A percentile compares a stretch with the other conserved stretches of the same genome.
These are phyloP conservation scores for Agonopterix arenella DNA, from an alignment of 2,888 invertebrate genomes.

Conservation along the genomic window DNA sequence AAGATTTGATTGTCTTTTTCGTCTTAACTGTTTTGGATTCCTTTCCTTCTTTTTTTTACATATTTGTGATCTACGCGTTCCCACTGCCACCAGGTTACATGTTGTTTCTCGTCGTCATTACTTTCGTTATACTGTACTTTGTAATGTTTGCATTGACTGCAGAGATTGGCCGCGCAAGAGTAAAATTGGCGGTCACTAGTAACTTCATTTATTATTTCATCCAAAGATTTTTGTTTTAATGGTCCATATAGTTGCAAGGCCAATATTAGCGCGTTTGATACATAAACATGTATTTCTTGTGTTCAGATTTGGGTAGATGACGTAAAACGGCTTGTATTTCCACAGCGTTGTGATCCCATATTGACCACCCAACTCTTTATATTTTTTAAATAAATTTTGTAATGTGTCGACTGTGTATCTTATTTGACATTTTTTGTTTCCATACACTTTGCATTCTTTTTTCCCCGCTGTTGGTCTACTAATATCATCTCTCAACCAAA, in stretches of 20 bases:
- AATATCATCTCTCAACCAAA: slow-evolving; percentile 5
- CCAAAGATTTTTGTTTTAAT: too few species aligned
- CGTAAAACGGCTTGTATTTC: slow-evolving; percentile 5
- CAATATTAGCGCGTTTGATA: too few species aligned
- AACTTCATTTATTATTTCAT: too few species aligned
- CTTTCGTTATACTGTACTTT: too few species aligned
- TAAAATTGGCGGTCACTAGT: too few species aligned
- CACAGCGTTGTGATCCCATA: background rate
- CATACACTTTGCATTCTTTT: slow-evolving; percentile 10
- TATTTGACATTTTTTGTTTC: slow-evolving; percentile 11
- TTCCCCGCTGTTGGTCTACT: slow-evolving; percentile 7
- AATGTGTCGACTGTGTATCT: slow-evolving; percentile 12
- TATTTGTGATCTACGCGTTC: slow-evolving; percentile 8
- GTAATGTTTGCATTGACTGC: too few species aligned
- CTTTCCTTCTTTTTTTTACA: background rate
- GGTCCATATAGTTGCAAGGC: too few species aligned
- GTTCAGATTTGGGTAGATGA: slow-evolving; percentile 2
- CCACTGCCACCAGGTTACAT: slow-evolving; percentile 9
- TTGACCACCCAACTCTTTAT: slow-evolving; percentile 10
- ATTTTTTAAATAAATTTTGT: slow-evolving; percentile 13
- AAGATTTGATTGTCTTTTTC: slow-evolving; percentile 10
- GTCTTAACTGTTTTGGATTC: slow-evolving; percentile 6
- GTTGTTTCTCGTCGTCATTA: background rate
- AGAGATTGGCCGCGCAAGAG: too few species aligned
- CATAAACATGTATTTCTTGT: background rate